phyloP scores from a whole-genome alignment of 23 tunicate genomes.

The Clavelina lepadiformis region DNA sequence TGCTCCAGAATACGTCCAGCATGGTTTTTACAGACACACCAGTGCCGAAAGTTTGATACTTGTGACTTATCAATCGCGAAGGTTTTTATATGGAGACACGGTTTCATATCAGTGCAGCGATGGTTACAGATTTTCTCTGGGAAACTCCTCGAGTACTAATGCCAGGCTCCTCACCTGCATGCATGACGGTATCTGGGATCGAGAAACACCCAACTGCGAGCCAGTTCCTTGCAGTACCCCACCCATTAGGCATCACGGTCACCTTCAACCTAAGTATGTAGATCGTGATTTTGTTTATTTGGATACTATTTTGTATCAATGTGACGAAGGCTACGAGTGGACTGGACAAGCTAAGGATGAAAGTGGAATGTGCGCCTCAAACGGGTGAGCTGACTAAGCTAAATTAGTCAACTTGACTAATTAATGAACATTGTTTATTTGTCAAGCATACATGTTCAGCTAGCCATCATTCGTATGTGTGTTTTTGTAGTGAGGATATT shows the following conservation, averaged over 20 bases:
- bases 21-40: conserved; percentile 2
- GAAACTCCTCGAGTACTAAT: not conserved
- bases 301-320: conserved; percentile 21
- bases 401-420: not conserved
- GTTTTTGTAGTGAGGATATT: too few relatives aligned
- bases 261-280: not conserved
- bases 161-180: not conserved
- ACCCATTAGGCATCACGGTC: conserved; percentile 40
- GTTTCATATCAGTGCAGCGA: conserved; percentile 18
- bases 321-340: conserved; percentile 47
- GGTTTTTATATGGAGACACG: conserved; percentile 24
- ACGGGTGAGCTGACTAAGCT: conserved; percentile 33
- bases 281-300: conserved; percentile 6
- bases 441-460: too few relatives aligned
- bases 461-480: too few relatives aligned
- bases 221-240: conserved; percentile 52
- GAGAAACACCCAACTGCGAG: conserved; percentile 25
- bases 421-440: too few relatives aligned
- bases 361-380: conserved; percentile 21
- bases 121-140: conserved; percentile 16
- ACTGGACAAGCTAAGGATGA: conserved; percentile 8
- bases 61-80: not conserved
- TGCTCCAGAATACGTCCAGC: conserved; percentile 1
- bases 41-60: not conserved
- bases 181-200: conserved; percentile 18